Percentiles rank a stretch among this genome's conserved stretches.
These are phyloP conservation scores for Lathronympha strigana DNA, from an alignment of 2,888 invertebrate species.

Conservation along the genomic window DNA sequence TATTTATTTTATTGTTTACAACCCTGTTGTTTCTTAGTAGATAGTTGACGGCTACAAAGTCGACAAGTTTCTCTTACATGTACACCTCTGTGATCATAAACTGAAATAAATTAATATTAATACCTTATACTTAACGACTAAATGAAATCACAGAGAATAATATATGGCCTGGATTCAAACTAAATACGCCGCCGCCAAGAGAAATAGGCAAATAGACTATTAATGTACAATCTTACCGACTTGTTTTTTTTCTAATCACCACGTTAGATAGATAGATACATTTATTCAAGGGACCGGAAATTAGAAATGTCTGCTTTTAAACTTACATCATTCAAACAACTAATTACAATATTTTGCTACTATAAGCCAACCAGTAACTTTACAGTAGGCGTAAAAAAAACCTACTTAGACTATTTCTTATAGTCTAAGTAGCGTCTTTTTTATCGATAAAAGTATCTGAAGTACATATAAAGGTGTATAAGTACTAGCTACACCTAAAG, in stretches of 20 bases:
- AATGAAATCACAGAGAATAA: conserved; percentile 55
- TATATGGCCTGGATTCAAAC: conserved; percentile 50
- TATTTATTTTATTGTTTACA: conserved; percentile 58
- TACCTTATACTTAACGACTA: conserved; percentile 46
- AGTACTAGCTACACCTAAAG: no score
- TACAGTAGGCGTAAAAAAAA: no score
- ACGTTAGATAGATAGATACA: no score
- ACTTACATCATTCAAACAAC: no score
- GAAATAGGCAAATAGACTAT: background rate
- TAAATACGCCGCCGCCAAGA: conserved; percentile 1
- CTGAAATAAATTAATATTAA: conserved; percentile 22
- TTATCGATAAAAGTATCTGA: background rate
- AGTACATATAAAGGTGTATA: no score
- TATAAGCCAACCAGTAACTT: no score
- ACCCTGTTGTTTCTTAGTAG: conserved; percentile 62
- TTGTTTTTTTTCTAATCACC: no score
- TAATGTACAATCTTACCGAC: background rate
- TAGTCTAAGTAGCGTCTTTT: no score
- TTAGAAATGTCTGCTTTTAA: no score
- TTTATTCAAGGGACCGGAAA: no score
- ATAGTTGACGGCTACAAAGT: conserved; percentile 12
- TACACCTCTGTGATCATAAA: conserved; percentile 27
- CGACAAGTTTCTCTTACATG: conserved; percentile 17
- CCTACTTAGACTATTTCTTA: no score
- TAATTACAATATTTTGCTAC: no score